Conservation (phyloP, 2,113 vertebrate species). For the Boleophthalmus pectinirostris region DNA sequence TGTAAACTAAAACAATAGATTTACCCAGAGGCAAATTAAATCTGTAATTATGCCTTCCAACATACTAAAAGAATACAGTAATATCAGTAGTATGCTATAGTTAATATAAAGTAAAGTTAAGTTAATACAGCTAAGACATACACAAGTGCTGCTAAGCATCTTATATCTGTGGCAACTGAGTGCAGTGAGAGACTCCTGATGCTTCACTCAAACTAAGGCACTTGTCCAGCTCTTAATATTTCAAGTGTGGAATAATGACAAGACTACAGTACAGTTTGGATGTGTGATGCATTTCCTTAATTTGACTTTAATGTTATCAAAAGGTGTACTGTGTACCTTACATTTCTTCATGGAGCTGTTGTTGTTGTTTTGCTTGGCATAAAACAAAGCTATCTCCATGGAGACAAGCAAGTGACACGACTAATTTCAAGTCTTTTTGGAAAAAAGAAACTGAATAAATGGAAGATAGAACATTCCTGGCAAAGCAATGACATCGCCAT, state of each 20-base stretch:
- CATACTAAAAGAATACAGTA: neutral
- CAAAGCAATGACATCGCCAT: too few relatives aligned
- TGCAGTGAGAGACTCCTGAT: constrained; percentile 39
- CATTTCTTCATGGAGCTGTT: neutral
- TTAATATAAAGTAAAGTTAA: neutral
- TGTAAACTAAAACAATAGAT: constrained; percentile 5
- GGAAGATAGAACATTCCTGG: too few relatives aligned
- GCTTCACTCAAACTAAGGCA: constrained; percentile 18
- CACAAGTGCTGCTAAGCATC: constrained; percentile 42
- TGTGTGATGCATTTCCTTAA: neutral
- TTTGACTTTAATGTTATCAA: too few relatives aligned
- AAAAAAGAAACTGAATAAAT: too few relatives aligned
- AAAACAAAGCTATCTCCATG: too few relatives aligned
- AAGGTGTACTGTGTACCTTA: neutral
- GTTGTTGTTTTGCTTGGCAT: too few relatives aligned
- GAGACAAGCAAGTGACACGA: too few relatives aligned
- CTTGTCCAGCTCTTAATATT: neutral
- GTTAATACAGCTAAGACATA: neutral
- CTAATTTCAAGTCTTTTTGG: too few relatives aligned
- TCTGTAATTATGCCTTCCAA: neutral
- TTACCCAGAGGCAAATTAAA: neutral
- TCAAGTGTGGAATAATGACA: neutral
- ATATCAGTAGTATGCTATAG: neutral
- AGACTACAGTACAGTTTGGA: neutral
- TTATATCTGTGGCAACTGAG: constrained; percentile 59